Evolutionary conservation across 2,888 invertebrate genomes (phyloP).

Genomic region (Ptychoptera contaminata): DNA sequence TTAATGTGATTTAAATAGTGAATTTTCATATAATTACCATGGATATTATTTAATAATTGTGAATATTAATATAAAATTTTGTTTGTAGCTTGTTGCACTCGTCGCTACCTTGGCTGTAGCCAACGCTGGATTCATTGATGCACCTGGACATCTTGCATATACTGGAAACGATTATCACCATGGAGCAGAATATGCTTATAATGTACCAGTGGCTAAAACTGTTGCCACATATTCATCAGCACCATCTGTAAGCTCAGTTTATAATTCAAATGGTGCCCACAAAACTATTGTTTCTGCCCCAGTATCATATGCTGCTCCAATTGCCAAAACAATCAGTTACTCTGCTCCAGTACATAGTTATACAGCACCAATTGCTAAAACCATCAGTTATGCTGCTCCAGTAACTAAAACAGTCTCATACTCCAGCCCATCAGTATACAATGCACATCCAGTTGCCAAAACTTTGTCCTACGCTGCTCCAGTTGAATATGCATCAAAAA

Average conservation of each 20-base stretch:
- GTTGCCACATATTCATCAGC: conserved; percentile 17
- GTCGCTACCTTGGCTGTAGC: conserved; percentile 15
- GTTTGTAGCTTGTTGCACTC: conserved; percentile 13
- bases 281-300: neutral
- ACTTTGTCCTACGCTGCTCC: conserved; percentile 4
- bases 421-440: neutral
- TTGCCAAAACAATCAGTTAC: neutral
- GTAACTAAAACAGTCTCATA: neutral
- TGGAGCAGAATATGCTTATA: neutral
- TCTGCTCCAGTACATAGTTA: neutral
- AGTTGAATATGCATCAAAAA: neutral
- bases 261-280: neutral
- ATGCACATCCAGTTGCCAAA: neutral
- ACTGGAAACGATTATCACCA: neutral
- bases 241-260: conserved; percentile 16
- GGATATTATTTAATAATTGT: neutral
- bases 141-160: conserved; percentile 5
- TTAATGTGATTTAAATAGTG: neutral
- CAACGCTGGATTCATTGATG: conserved; percentile 15
- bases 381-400: conserved; percentile 2
- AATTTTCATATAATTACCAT: neutral
- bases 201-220: conserved; percentile 15
- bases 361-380: neutral
- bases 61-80: conserved; percentile 1
- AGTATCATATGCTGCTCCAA: conserved; percentile 15